phyloP scores from a whole-genome alignment of 2,888 invertebrate species.

The Icerya purchasi region DNA sequence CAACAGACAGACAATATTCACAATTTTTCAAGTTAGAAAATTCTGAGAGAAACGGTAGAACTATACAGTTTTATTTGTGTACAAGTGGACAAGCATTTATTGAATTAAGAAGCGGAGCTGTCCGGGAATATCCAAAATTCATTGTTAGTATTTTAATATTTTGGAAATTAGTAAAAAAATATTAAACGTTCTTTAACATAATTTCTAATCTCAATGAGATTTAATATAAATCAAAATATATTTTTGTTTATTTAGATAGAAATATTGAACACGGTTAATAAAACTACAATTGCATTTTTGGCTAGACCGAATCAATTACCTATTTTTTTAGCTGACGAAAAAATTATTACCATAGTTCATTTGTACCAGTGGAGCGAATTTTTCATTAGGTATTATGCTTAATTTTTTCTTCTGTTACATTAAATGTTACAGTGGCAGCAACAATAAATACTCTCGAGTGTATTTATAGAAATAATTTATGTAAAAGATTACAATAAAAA shows the following conservation, averaged over 20 bases:
- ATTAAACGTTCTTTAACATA: too few relatives aligned
- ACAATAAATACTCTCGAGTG: too few relatives aligned
- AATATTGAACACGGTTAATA: conserved; percentile 6
- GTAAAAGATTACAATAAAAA: too few relatives aligned
- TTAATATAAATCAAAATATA: too few relatives aligned
- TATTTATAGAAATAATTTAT: too few relatives aligned
- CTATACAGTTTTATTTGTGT: neutral
- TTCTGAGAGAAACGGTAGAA: neutral
- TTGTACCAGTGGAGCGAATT: conserved; percentile 5
- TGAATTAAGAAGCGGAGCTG: neutral
- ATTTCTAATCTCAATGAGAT: too few relatives aligned
- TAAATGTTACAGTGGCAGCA: too few relatives aligned
- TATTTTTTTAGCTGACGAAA: neutral
- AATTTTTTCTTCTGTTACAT: too few relatives aligned
- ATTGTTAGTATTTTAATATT: too few relatives aligned
- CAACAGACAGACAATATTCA: neutral
- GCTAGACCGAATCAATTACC: neutral
- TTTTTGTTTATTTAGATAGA: conserved; percentile 8
- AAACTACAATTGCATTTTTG: conserved; percentile 1
- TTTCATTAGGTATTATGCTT: conserved; percentile 3
- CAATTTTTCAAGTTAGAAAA: neutral
- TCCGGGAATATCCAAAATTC: neutral
- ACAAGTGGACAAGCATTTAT: neutral
- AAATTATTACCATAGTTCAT: neutral
- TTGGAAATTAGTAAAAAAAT: too few relatives aligned